Conservation (phyloP, 2,797 vertebrate genomes). For the Allobates femoralis region DNA sequence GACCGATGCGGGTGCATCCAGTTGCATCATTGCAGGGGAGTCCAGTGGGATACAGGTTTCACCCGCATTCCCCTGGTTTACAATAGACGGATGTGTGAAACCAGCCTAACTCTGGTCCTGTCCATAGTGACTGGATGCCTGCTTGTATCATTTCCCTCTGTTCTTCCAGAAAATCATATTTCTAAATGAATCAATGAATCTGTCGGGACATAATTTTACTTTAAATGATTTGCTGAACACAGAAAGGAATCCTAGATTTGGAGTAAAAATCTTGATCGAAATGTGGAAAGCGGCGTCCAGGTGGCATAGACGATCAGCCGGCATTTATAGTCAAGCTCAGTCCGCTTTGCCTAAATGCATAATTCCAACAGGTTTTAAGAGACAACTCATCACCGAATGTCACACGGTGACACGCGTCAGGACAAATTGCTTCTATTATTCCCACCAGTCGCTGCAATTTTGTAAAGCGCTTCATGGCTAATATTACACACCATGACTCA, state of each 20-base stretch:
- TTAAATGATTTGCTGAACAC: not conserved
- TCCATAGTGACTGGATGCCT: too few species aligned
- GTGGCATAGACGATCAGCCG: not conserved
- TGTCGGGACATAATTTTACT: not conserved
- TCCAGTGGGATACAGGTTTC: too few species aligned
- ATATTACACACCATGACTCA: slow-evolving; percentile 51
- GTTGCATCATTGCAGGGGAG: too few species aligned
- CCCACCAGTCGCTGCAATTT: slow-evolving; percentile 36
- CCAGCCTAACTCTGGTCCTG: too few species aligned
- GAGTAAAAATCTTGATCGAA: not conserved
- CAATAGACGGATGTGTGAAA: too few species aligned
- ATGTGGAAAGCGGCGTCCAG: not conserved
- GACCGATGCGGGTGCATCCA: too few species aligned
- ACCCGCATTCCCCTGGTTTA: too few species aligned
- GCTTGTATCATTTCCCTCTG: not conserved
- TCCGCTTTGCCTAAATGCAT: slow-evolving; percentile 14
- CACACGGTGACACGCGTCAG: slow-evolving; percentile 30
- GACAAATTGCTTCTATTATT: slow-evolving; percentile 51
- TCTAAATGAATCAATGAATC: not conserved
- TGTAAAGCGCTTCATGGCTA: slow-evolving; percentile 26
- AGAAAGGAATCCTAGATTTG: not conserved
- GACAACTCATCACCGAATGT: slow-evolving; percentile 47
- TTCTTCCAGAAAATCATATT: not conserved
- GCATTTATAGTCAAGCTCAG: not conserved
- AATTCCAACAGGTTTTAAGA: slow-evolving; percentile 31